Percentiles rank a stretch among this genome's conserved stretches.
phyloP scores from a whole-genome alignment of 2,113 vertebrate species.

The Actenoides lindsayi region DNA sequence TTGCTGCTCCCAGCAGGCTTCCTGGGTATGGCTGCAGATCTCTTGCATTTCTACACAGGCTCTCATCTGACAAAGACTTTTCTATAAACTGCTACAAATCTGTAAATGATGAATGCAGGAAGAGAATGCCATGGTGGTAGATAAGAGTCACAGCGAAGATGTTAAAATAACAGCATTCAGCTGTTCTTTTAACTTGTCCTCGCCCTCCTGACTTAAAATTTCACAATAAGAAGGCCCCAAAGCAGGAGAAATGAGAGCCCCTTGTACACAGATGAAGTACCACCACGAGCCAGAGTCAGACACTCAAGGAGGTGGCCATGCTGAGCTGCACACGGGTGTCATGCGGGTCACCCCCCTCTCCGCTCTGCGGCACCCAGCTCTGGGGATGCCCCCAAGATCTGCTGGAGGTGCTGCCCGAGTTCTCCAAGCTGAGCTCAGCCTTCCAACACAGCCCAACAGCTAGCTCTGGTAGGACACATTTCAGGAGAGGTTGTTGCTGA shows the following conservation, averaged over 20 bases:
- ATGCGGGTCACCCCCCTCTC: too few relatives aligned
- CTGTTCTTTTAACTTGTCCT: not conserved
- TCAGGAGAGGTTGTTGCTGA: not conserved
- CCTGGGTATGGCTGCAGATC: not conserved
- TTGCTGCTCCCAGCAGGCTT: not conserved
- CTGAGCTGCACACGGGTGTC: too few relatives aligned
- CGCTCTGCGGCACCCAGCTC: not conserved
- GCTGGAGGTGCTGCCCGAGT: not conserved
- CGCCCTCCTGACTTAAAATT: not conserved
- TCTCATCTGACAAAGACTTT: not conserved
- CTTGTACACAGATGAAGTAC: not conserved
- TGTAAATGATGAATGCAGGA: not conserved
- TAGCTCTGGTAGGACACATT: not conserved
- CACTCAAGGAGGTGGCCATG: accelerated
- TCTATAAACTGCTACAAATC: not conserved
- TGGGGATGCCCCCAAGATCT: not conserved
- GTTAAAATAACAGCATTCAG: not conserved
- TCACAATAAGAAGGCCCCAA: not conserved
- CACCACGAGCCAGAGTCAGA: accelerated
- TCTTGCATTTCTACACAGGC: not conserved
- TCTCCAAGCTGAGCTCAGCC: not conserved
- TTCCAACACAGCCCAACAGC: not conserved
- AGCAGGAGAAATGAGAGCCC: not conserved
- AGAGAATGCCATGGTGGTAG: not conserved
- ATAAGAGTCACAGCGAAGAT: not conserved